These are phyloP conservation scores for Psammodynastes pulverulentus DNA, from an alignment of 2,113 vertebrate species.

Conservation along the genomic window DNA sequence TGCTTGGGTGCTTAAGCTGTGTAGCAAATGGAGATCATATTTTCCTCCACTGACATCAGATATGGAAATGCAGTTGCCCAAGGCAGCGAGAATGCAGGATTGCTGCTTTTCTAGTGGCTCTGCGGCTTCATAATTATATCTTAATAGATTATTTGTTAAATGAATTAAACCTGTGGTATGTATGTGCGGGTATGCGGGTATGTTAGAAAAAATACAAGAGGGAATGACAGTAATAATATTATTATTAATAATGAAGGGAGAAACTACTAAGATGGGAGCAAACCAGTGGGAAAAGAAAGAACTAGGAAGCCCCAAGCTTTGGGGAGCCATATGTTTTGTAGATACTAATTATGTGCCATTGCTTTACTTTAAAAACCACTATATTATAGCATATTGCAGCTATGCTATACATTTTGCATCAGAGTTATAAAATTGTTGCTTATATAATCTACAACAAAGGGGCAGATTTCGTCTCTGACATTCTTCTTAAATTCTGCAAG, in stretches of 20 bases:
- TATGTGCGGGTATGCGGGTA: background rate
- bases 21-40: slow-evolving; percentile 62
- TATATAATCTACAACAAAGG: background rate
- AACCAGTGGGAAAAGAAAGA: background rate
- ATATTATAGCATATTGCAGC: background rate
- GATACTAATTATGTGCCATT: background rate
- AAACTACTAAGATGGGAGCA: background rate
- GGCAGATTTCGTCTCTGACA: background rate
- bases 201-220: background rate
- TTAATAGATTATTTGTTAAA: slow-evolving; percentile 29
- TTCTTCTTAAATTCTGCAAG: background rate
- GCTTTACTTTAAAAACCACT: background rate
- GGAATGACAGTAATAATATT: background rate
- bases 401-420: background rate
- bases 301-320: background rate
- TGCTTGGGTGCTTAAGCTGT: slow-evolving; percentile 65
- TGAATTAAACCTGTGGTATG: slow-evolving; percentile 12
- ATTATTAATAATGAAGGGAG: background rate
- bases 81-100: slow-evolving; percentile 36
- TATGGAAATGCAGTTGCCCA: slow-evolving; percentile 57
- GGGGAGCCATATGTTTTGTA: background rate
- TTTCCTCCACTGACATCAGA: slow-evolving; percentile 57
- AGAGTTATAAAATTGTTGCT: background rate
- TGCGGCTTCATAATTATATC: slow-evolving; percentile 14
- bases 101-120: slow-evolving; percentile 15